Percentiles rank a stretch among this genome's conserved stretches.
phyloP scores from a whole-genome alignment of 2,797 vertebrate genomes.

The Characodon lateralis region DNA sequence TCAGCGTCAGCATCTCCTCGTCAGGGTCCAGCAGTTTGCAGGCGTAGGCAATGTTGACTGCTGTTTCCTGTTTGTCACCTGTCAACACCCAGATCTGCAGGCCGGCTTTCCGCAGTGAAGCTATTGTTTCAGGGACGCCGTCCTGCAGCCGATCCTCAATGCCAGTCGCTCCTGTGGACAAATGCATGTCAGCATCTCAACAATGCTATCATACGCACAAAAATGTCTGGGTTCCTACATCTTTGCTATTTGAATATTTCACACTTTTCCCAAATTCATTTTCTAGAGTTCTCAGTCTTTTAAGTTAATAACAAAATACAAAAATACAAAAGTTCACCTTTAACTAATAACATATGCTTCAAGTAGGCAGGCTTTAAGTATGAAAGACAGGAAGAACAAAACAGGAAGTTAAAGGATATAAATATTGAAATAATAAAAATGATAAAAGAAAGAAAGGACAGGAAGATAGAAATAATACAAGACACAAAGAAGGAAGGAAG shows the following conservation, averaged over 20 bases:
- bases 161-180: constrained; percentile 90
- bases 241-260: neutral
- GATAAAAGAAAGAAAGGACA: neutral
- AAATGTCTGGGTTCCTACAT: neutral
- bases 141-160: constrained; percentile 97
- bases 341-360: neutral
- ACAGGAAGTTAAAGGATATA: no score
- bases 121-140: constrained; percentile 94
- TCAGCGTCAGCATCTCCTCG: constrained; percentile 94
- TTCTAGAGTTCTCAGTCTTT: neutral
- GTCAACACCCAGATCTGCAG: constrained; percentile 98
- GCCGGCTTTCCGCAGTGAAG: constrained; percentile 88
- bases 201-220: neutral
- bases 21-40: constrained; percentile 95
- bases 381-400: no score
- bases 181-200: neutral
- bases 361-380: neutral
- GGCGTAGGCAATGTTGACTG: constrained; percentile 94
- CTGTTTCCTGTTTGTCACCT: constrained; percentile 98
- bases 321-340: neutral
- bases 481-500: neutral
- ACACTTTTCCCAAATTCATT: neutral
- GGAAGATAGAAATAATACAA: neutral
- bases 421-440: neutral
- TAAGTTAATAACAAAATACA: neutral